phyloP scores from a whole-genome alignment of 2,797 vertebrate genomes.

The Helicolenus hilgendorfi region DNA sequence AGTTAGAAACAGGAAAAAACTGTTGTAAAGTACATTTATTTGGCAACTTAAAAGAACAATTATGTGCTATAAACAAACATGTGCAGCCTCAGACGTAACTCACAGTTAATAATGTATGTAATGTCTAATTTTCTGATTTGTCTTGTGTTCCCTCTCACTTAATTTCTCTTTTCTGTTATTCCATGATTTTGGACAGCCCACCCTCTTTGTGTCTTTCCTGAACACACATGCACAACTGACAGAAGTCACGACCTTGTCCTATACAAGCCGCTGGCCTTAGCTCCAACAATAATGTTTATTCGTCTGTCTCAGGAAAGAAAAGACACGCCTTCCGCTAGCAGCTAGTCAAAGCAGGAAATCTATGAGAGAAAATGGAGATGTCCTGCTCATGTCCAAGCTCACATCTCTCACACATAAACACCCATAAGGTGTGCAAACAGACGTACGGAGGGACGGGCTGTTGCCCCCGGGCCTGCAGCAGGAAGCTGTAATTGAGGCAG shows the following conservation, averaged over 20 bases:
- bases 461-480: conserved; percentile 2
- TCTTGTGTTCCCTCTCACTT: conserved; percentile 4
- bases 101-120: not conserved
- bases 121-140: not conserved
- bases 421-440: conserved; percentile 43
- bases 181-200: conserved; percentile 29
- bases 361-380: conserved; percentile 70
- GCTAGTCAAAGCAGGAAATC: conserved; percentile 88
- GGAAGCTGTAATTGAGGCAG: conserved; percentile 45
- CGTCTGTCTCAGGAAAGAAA: conserved; percentile 84
- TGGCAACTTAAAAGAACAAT: conserved; percentile 21
- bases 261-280: conserved; percentile 60
- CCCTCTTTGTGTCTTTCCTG: conserved; percentile 25
- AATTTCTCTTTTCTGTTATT: conserved; percentile 31
- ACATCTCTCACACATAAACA: conserved; percentile 60
- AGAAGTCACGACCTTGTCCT: conserved; percentile 69
- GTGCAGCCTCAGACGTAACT: not conserved
- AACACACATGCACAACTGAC: conserved; percentile 39
- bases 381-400: conserved; percentile 50
- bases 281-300: conserved; percentile 89
- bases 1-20: conserved; percentile 36
- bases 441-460: not conserved
- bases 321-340: conserved; percentile 70
- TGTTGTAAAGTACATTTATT: conserved; percentile 21
- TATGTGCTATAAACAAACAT: conserved; percentile 17